phyloP scores from a whole-genome alignment of 2,797 vertebrate genomes.

The Cephalopachus bancanus region DNA sequence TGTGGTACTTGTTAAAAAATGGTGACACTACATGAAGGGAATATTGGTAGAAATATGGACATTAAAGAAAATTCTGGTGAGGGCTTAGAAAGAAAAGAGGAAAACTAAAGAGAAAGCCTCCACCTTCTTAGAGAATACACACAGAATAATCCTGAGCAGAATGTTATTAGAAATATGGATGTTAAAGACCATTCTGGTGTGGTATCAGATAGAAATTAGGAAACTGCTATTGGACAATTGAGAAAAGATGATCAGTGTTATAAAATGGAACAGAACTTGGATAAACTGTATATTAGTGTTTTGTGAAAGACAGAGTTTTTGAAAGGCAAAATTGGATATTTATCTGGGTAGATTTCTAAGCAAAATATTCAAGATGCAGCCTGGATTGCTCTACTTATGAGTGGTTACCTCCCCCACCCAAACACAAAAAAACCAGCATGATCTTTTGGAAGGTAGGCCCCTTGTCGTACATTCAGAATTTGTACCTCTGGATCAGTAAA shows the following conservation, averaged over 20 bases:
- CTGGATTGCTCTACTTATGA: neutral
- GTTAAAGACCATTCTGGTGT: neutral
- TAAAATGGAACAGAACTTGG: neutral
- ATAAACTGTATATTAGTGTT: neutral
- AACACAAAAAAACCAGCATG: too few species aligned
- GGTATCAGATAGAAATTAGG: neutral
- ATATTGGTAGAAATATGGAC: neutral
- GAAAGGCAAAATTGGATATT: neutral
- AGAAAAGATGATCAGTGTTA: neutral
- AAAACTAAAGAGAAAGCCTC: neutral
- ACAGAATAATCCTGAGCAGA: neutral
- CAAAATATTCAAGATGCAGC: neutral
- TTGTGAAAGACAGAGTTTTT: neutral
- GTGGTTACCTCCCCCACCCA: too few species aligned
- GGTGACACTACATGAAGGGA: neutral
- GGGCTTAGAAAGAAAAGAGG: neutral
- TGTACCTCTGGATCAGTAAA: too few species aligned
- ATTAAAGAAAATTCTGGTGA: neutral
- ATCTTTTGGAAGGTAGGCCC: too few species aligned
- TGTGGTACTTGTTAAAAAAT: neutral
- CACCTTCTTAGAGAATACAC: neutral
- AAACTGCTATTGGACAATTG: neutral
- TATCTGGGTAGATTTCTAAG: neutral
- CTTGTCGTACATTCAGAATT: too few species aligned
- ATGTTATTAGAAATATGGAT: neutral